These are phyloP conservation scores for Eilema depressum DNA, from an alignment of 2,888 invertebrate genomes.

Conservation along the genomic window DNA sequence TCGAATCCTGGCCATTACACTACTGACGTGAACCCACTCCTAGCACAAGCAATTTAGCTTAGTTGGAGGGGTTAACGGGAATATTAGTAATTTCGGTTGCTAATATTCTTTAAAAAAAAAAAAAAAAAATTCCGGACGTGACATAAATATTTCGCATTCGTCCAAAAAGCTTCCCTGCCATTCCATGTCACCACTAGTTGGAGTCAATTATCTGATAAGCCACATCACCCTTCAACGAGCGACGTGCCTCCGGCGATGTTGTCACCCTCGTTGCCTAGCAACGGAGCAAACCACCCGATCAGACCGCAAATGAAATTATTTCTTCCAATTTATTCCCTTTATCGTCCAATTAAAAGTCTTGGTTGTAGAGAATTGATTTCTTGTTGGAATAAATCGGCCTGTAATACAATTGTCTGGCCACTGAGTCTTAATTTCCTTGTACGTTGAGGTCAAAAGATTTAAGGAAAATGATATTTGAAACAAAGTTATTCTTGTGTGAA, in stretches of 20 bases:
- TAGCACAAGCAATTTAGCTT: no score
- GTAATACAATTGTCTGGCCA: constrained; percentile 72
- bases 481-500: not conserved
- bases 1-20: no score
- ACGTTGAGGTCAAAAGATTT: constrained; percentile 29
- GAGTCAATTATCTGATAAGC: constrained; percentile 83
- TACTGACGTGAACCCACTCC: no score
- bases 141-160: constrained; percentile 43
- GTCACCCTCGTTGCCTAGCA: constrained; percentile 59
- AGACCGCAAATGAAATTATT: constrained; percentile 68
- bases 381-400: constrained; percentile 62
- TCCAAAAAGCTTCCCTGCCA: constrained; percentile 52
- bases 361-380: constrained; percentile 69
- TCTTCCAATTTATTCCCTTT: constrained; percentile 59
- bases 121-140: constrained; percentile 58
- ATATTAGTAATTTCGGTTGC: no score
- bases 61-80: no score
- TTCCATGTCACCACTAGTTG: constrained; percentile 66
- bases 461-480: constrained; percentile 28
- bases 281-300: constrained; percentile 60
- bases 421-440: constrained; percentile 57
- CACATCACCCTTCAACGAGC: constrained; percentile 56
- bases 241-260: constrained; percentile 52
- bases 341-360: constrained; percentile 62
- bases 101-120: no score